Base-by-base conservation (phyloP, 2,113 vertebrate species). In the Eublepharis macularius region DNA sequence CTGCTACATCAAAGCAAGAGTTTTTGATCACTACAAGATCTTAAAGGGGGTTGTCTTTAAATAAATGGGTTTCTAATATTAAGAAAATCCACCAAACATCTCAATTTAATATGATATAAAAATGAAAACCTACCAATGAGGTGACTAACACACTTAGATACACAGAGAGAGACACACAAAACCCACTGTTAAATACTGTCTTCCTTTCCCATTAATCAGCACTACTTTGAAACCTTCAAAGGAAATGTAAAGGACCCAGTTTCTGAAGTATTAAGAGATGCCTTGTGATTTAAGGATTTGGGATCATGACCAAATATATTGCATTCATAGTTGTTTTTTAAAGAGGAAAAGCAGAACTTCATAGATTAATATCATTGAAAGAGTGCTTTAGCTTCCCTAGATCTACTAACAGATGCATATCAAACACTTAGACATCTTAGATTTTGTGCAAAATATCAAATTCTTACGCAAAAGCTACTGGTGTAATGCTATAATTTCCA, bases 1-100 rank as follows among this genome's bases (percentile, higher is more conserved):
- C 26, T 80, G 26, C 39, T 80, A 17, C 32, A 68, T 14, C 29
- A 47, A 41, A 80, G 13, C 36, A 79, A 36, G 8, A 13, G 26
- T 32, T 26, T 43, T 60, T 69, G n/a, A 75, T 84, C 54, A 1
- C 80, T 47, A 88, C 36, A 83, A 65, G 88, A 87, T 76, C 85
- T 84, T 86, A 72, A 41, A 57, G 73, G 81, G 88, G 76, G 91
- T 87, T 86, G 80, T 43, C 88, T 34, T 47, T 74, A 80, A 84
- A 86, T 88, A 83, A 49, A 84, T 68, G 39, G 29, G 43, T 82
- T 19, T 87, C 79, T 81, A 79, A 86, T 87, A 83, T 79, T 81
- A 34, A 85, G 76, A 83, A 82, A 60, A 47, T 77, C 82, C 85
- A 80, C 36, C 36, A 82, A 90, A 88, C 36, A 63, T 82, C 85